These are phyloP conservation scores for Uropetala carovei DNA, from an alignment of 2,888 invertebrate genomes.

Conservation along the genomic window DNA sequence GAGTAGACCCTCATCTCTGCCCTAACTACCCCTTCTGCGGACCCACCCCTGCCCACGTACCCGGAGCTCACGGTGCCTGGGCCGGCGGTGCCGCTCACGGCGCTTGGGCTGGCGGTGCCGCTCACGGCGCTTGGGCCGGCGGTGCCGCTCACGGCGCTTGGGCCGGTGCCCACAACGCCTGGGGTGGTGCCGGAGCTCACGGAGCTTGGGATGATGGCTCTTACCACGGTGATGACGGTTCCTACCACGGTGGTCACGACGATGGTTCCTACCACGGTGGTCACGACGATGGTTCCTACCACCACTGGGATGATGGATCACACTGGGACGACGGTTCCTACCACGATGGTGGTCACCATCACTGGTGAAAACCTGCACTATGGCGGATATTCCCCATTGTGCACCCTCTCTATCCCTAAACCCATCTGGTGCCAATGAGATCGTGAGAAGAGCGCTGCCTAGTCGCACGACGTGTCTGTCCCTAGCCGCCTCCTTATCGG, in stretches of 20 bases:
- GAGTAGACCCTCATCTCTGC: conserved; percentile 44
- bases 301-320: conserved; percentile 29
- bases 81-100: neutral
- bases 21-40: conserved; percentile 62
- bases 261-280: conserved; percentile 52
- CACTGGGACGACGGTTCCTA: conserved; percentile 35
- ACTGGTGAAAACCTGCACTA: conserved; percentile 14
- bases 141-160: conserved; percentile 1
- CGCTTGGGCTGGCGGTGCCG: neutral
- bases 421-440: neutral
- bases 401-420: neutral
- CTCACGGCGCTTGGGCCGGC: neutral
- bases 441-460: neutral
- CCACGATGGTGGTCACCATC: conserved; percentile 37
- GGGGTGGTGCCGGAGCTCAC: conserved; percentile 22
- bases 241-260: conserved; percentile 2
- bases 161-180: conserved; percentile 38
- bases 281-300: conserved; percentile 19
- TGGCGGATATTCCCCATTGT: neutral
- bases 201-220: conserved; percentile 5
- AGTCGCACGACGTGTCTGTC: neutral
- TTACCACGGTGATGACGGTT: conserved; percentile 3
- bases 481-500: neutral
- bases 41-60: conserved; percentile 51
- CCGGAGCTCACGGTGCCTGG: conserved; percentile 9